phyloP scores from a whole-genome alignment of 2,797 vertebrate genomes.

The Lutjanus campechanus region DNA sequence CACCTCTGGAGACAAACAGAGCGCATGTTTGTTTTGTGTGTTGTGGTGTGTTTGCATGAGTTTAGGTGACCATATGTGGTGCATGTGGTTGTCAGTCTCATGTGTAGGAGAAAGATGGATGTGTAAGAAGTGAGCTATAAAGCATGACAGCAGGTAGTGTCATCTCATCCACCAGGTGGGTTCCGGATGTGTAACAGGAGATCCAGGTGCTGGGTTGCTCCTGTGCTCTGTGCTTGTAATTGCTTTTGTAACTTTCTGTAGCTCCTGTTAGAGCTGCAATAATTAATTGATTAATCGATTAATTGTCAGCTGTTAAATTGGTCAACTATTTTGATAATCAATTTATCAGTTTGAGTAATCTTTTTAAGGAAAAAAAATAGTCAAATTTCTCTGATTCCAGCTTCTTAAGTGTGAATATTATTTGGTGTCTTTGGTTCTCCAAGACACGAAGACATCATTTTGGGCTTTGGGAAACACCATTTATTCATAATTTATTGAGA shows the following conservation, averaged over 20 bases:
- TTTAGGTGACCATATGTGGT: not conserved
- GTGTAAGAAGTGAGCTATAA: slow-evolving; percentile 8
- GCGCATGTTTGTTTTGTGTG: not conserved
- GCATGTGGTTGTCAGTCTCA: slow-evolving; percentile 17
- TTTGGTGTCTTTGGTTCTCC: too few relatives aligned
- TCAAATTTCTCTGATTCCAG: too few relatives aligned
- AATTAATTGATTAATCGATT: too few relatives aligned
- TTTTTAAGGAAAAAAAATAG: too few relatives aligned
- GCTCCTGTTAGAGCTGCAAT: not conserved
- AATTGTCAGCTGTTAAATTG: too few relatives aligned
- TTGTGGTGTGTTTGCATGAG: slow-evolving; percentile 10
- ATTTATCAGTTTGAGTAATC: too few relatives aligned
- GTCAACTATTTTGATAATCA: too few relatives aligned
- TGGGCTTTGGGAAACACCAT: too few relatives aligned
- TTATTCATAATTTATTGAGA: too few relatives aligned
- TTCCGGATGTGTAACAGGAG: slow-evolving; percentile 58
- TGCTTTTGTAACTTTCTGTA: slow-evolving; percentile 39
- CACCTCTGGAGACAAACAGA: slow-evolving; percentile 36
- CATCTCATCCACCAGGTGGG: slow-evolving; percentile 64
- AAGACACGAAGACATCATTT: too few relatives aligned
- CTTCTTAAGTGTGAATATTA: too few relatives aligned
- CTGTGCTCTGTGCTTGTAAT: slow-evolving; percentile 30
- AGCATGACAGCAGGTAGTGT: slow-evolving; percentile 30
- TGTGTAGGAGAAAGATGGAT: slow-evolving; percentile 29
- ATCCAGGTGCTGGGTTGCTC: slow-evolving; percentile 61